These are phyloP conservation scores for Torymus tubicola DNA, from an alignment of 2,888 invertebrate species.

Conservation along the genomic window DNA sequence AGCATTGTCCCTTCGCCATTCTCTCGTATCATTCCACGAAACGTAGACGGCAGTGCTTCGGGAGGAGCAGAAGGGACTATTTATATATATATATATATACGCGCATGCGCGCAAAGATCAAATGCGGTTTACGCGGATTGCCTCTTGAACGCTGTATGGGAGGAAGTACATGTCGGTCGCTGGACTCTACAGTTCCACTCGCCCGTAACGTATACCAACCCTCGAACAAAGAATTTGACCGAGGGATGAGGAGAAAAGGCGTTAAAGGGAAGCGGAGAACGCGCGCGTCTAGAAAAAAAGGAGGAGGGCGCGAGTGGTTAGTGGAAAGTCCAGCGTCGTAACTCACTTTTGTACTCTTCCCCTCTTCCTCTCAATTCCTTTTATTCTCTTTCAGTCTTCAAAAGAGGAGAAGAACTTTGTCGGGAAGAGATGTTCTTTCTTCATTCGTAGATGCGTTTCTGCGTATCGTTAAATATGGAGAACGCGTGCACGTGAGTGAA, in stretches of 20 bases:
- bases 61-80: not conserved
- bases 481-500: not conserved
- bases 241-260: not conserved
- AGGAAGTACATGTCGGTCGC: slow-evolving; percentile 55
- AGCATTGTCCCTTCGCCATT: not conserved
- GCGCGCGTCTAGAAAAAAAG: slow-evolving; percentile 40
- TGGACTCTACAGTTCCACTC: slow-evolving; percentile 74
- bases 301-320: slow-evolving; percentile 64
- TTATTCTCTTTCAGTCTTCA: slow-evolving; percentile 22
- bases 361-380: not conserved
- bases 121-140: not conserved
- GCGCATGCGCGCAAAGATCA: too few species aligned
- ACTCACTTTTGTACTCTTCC: slow-evolving; percentile 28
- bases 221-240: too few species aligned
- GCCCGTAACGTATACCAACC: slow-evolving; percentile 32
- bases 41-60: too few species aligned
- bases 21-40: slow-evolving; percentile 5
- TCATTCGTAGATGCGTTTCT: too few species aligned
- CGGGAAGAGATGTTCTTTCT: not conserved
- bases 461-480: slow-evolving; percentile 10
- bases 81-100: too few species aligned
- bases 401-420: not conserved
- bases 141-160: slow-evolving; percentile 9
- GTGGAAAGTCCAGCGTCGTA: slow-evolving; percentile 67
- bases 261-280: slow-evolving; percentile 1